phyloP scores from a whole-genome alignment of 1,140 invertebrate genomes.

The Macrosteles quadrilineatus region DNA sequence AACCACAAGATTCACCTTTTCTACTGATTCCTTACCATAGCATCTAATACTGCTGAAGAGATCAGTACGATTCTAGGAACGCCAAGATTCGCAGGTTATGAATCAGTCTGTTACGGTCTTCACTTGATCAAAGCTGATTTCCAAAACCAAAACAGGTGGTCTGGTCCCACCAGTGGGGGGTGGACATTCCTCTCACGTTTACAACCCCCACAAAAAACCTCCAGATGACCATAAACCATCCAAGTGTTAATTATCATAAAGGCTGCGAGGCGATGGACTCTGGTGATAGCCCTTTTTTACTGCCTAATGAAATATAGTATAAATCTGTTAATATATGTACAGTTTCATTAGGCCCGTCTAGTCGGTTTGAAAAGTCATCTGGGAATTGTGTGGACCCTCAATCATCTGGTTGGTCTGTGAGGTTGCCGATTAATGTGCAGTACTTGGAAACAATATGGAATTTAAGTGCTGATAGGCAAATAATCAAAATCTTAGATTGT shows the following conservation, averaged over 20 bases:
- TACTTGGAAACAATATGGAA: too few relatives aligned
- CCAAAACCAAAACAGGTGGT: conserved; percentile 1
- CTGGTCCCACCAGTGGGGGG: conserved; percentile 18
- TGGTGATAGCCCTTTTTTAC: conserved; percentile 9
- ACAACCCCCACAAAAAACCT: conserved; percentile 2
- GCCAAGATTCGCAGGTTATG: conserved; percentile 6
- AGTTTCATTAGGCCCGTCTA: conserved; percentile 5
- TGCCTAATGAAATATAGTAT: conserved; percentile 23
- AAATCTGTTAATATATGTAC: conserved; percentile 24
- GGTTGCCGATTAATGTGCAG: too few relatives aligned
- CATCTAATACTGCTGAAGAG: too few relatives aligned
- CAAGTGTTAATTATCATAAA: conserved; percentile 27
- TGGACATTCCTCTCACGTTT: not conserved
- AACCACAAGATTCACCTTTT: too few relatives aligned
- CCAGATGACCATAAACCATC: conserved; percentile 22
- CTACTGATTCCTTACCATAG: too few relatives aligned
- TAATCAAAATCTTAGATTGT: too few relatives aligned
- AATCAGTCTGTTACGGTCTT: not conserved
- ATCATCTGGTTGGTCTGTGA: not conserved
- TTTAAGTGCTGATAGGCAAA: too few relatives aligned
- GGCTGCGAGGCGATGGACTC: not conserved
- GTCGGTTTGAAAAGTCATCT: conserved; percentile 14
- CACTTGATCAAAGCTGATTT: not conserved
- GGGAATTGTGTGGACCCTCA: not conserved
- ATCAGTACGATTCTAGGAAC: too few relatives aligned